Evolutionary conservation across 2,888 invertebrate genomes (phyloP).

Genomic region (Sminthurinus aureus): DNA sequence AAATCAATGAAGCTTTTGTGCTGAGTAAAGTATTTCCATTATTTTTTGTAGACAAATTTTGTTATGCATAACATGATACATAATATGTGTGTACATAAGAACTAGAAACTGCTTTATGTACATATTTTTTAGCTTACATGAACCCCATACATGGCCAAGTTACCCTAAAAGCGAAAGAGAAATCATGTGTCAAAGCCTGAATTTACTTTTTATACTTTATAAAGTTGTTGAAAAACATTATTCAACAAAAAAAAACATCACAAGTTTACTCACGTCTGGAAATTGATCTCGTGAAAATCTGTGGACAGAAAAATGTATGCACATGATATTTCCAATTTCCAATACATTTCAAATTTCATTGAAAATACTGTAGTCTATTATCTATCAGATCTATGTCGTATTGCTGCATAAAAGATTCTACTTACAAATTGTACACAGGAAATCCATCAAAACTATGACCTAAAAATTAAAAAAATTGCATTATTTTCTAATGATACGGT

Average conservation of each 20-base stretch:
- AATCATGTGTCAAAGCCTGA: not conserved
- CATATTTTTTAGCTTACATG: slow-evolving; percentile 30
- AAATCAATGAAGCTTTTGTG: not conserved
- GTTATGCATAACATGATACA: too few relatives aligned
- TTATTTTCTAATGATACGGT: too few relatives aligned
- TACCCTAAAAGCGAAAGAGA: slow-evolving; percentile 29
- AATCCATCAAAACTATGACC: slow-evolving; percentile 42
- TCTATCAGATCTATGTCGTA: too few relatives aligned
- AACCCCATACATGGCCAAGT: slow-evolving; percentile 41
- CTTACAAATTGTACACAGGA: slow-evolving; percentile 41
- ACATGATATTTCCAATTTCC: too few relatives aligned
- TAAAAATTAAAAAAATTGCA: too few relatives aligned
- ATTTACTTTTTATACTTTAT: not conserved
- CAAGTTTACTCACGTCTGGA: slow-evolving; percentile 44
- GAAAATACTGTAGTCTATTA: too few relatives aligned
- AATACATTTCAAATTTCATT: too few relatives aligned
- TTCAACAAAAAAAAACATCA: too few relatives aligned
- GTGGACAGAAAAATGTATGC: too few relatives aligned
- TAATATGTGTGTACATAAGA: too few relatives aligned
- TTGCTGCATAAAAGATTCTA: too few relatives aligned
- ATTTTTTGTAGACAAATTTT: too few relatives aligned
- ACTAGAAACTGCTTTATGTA: not conserved
- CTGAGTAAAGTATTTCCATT: not conserved
- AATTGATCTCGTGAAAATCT: slow-evolving; percentile 49
- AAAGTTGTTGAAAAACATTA: not conserved